Percentiles rank a stretch among this genome's conserved stretches.
Conservation (phyloP, 2,797 vertebrate species). For the Alectoris magna region DNA sequence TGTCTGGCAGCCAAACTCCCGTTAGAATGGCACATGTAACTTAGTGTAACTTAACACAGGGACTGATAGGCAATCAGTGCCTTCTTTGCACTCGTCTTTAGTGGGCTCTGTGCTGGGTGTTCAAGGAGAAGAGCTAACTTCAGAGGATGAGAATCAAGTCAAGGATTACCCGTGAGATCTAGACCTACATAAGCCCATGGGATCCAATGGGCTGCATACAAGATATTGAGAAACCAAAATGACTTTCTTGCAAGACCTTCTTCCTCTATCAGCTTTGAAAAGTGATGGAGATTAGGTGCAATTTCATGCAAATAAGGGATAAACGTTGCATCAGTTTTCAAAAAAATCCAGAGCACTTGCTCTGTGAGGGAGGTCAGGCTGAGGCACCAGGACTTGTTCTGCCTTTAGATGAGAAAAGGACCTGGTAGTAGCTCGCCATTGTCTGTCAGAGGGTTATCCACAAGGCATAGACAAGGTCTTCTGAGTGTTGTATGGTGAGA, state of each 20-base stretch:
- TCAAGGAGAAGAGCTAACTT: not conserved
- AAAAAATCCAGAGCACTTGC: not conserved
- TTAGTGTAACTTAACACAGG: not conserved
- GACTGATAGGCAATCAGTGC: accelerated
- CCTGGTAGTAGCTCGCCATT: not conserved
- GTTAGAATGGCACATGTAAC: accelerated
- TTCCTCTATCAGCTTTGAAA: not conserved
- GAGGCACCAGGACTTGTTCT: not conserved
- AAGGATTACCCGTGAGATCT: not conserved
- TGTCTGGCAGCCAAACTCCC: not conserved
- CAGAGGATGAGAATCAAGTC: not conserved
- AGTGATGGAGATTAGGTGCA: not conserved
- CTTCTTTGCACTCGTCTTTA: not conserved
- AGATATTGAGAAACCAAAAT: not conserved
- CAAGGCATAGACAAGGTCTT: not conserved
- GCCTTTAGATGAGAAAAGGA: not conserved
- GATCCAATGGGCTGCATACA: not conserved
- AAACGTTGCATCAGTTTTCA: not conserved
- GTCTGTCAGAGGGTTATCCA: not conserved
- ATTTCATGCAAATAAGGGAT: not conserved
- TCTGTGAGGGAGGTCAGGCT: not conserved
- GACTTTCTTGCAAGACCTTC: not conserved
- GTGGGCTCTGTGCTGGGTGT: not conserved
- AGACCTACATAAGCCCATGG: not conserved
- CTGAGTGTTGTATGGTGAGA: not conserved